These are phyloP conservation scores for Enteromius argenteus DNA, from an alignment of 2,797 vertebrate genomes.

Conservation along the genomic window DNA sequence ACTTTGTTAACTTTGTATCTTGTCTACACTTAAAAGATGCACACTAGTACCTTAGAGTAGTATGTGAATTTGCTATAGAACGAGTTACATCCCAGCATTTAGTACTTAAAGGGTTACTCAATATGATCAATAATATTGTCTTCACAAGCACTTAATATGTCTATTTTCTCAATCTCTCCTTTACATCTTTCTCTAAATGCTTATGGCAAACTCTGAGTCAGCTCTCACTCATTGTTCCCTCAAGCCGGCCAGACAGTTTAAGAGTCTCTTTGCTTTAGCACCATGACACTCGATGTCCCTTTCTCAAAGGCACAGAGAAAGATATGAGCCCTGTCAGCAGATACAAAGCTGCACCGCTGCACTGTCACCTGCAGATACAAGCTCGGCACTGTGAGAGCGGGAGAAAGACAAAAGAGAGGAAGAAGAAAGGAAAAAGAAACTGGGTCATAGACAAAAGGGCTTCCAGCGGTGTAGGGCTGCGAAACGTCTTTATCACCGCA, in stretches of 20 bases:
- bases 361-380: slow-evolving; percentile 56
- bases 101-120: not conserved
- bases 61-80: not conserved
- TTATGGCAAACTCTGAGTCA: slow-evolving; percentile 1
- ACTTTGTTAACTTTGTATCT: not conserved
- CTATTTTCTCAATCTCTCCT: not conserved
- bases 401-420: slow-evolving; percentile 42
- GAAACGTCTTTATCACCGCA: slow-evolving; percentile 37
- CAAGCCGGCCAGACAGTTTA: slow-evolving; percentile 22
- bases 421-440: slow-evolving; percentile 47
- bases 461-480: slow-evolving; percentile 31
- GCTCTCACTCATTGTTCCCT: slow-evolving; percentile 11
- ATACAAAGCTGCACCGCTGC: slow-evolving; percentile 38
- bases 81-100: not conserved
- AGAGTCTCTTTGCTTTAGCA: slow-evolving; percentile 15
- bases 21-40: not conserved
- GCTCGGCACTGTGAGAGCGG: slow-evolving; percentile 23
- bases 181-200: not conserved
- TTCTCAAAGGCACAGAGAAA: slow-evolving; percentile 65
- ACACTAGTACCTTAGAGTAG: not conserved
- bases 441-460: slow-evolving; percentile 56
- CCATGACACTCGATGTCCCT: slow-evolving; percentile 49
- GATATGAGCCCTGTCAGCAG: slow-evolving; percentile 52
- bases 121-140: not conserved
- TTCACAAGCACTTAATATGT: not conserved